These are phyloP conservation scores for Parauchenoglanis ngamensis DNA, from an alignment of 2,797 vertebrate genomes.

Conservation along the genomic window DNA sequence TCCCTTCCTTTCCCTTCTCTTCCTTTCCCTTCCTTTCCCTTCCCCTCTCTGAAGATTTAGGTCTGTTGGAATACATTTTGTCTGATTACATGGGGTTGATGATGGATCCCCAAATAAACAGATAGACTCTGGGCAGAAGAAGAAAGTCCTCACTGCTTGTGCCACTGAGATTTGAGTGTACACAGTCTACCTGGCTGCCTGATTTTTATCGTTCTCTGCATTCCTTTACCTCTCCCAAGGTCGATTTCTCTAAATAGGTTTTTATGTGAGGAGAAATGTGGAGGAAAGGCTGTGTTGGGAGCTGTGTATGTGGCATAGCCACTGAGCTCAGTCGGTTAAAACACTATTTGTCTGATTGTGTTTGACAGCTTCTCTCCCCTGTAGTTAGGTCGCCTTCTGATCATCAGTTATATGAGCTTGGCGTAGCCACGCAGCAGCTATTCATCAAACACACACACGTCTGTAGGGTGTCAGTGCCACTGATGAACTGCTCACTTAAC, in stretches of 20 bases:
- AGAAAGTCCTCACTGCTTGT: conserved; percentile 3
- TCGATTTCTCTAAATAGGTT: conserved; percentile 11
- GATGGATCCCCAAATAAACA: not conserved
- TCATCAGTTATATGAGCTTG: conserved; percentile 68
- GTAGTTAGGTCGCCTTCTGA: conserved; percentile 68
- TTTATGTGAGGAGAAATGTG: conserved; percentile 48
- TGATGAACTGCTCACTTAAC: conserved; percentile 72
- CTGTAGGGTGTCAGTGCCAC: conserved; percentile 68
- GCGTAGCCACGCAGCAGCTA: conserved; percentile 60
- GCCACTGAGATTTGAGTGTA: not conserved
- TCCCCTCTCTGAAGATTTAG: not conserved
- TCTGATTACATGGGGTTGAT: not conserved
- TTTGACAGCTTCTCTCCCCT: conserved; percentile 65
- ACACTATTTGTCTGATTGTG: conserved; percentile 68
- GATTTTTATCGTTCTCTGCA: conserved; percentile 2
- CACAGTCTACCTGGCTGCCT: conserved; percentile 2
- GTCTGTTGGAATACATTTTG: not conserved
- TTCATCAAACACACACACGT: conserved; percentile 74
- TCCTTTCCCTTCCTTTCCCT: not conserved
- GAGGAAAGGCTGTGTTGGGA: conserved; percentile 35
- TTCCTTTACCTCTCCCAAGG: not conserved
- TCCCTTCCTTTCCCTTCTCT: not conserved
- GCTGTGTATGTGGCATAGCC: conserved; percentile 41
- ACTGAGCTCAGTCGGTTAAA: conserved; percentile 22
- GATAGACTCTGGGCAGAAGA: conserved; percentile 4